Evolutionary conservation across 2,888 invertebrate genomes (phyloP).

Genomic region (Candidula unifasciata): DNA sequence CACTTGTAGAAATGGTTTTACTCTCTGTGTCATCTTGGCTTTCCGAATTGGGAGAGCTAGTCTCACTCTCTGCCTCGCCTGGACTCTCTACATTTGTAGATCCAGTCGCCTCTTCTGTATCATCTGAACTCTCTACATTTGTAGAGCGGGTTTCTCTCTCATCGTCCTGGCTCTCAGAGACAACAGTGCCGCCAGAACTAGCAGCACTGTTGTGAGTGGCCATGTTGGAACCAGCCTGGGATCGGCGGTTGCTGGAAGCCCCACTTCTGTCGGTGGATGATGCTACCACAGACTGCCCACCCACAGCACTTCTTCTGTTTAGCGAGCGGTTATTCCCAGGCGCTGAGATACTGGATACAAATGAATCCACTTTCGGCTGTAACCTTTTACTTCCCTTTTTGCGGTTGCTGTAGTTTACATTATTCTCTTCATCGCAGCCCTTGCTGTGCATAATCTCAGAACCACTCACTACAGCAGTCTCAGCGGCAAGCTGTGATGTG

Average conservation of each 20-base stretch:
- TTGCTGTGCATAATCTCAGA: neutral
- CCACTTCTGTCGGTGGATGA: neutral
- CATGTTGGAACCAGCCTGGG: too few relatives aligned
- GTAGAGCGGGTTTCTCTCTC: neutral
- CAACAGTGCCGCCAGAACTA: neutral
- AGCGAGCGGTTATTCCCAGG: neutral
- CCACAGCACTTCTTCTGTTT: neutral
- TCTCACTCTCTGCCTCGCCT: too few relatives aligned
- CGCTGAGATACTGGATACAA: neutral
- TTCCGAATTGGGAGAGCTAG: neutral
- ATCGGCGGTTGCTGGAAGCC: too few relatives aligned
- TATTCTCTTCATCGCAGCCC: neutral
- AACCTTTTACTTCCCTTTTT: neutral
- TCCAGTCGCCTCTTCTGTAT: neutral
- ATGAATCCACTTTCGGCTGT: neutral
- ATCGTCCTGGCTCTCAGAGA: too few relatives aligned
- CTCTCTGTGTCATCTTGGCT: neutral
- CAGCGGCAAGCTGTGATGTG: neutral
- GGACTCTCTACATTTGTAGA: neutral
- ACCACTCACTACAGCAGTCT: neutral
- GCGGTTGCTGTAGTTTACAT: neutral
- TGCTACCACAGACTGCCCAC: neutral
- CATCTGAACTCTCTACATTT: neutral
- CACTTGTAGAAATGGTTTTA: neutral
- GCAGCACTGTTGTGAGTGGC: neutral